Percentiles rank a stretch among this genome's conserved stretches.
Conservation (phyloP, 1,140 invertebrate genomes). For the Mizuhopecten yessoensis region DNA sequence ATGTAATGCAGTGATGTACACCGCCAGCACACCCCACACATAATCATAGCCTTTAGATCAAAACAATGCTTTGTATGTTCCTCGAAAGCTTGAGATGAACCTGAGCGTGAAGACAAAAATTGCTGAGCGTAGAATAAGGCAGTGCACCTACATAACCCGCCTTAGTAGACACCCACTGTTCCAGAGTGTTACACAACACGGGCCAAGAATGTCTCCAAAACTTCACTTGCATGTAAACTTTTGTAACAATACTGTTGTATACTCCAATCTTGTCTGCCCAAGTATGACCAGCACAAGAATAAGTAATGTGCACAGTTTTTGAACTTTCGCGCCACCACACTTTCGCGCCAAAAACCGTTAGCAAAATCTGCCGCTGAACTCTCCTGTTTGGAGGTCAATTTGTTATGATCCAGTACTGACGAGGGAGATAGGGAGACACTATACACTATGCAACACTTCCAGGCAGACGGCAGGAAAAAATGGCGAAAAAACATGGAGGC, state of each 20-base stretch:
- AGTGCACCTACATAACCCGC: not conserved
- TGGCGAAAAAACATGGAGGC: not conserved
- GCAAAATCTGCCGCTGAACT: conserved; percentile 32
- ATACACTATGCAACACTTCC: conserved; percentile 17
- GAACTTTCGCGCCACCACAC: conserved; percentile 36
- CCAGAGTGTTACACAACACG: not conserved
- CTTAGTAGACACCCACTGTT: not conserved
- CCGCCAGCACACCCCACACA: not conserved
- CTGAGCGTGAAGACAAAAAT: conserved; percentile 26
- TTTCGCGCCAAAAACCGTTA: conserved; percentile 37
- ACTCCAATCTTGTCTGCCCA: not conserved
- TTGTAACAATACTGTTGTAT: not conserved
- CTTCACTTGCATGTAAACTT: not conserved
- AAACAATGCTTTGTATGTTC: conserved; percentile 28
- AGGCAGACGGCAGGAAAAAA: conserved; percentile 9
- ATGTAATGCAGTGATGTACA: not conserved
- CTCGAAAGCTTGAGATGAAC: not conserved
- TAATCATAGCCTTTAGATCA: not conserved
- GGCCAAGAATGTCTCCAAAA: not conserved
- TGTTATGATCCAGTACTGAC: conserved; percentile 38
- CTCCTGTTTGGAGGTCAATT: conserved; percentile 32
- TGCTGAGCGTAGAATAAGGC: not conserved
- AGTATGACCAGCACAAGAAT: not conserved
- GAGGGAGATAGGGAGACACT: conserved; percentile 34
- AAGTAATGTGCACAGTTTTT: conserved; percentile 1